phyloP scores from a whole-genome alignment of 1,140 invertebrate species.

The Hyphantria cunea region DNA sequence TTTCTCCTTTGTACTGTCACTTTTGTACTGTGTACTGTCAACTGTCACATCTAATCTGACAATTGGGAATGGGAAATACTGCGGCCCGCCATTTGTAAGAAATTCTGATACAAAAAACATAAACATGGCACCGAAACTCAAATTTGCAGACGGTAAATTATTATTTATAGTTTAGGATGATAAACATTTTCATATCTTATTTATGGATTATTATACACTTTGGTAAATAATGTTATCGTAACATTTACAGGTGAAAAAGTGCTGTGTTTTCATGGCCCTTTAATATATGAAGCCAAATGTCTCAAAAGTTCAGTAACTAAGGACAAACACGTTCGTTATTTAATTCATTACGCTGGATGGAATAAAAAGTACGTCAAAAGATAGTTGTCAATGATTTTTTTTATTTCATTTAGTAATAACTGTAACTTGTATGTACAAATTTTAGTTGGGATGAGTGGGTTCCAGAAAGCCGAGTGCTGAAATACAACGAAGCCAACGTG shows the following conservation, averaged over 20 bases:
- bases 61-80: too few species aligned
- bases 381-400: not conserved
- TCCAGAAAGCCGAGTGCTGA: conserved; percentile 94
- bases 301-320: conserved; percentile 91
- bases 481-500: conserved; percentile 95
- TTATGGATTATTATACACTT: conserved; percentile 6
- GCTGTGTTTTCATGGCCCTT: conserved; percentile 96
- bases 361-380: conserved; percentile 93
- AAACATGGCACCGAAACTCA: conserved; percentile 81
- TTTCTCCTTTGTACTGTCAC: too few species aligned
- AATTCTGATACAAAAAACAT: too few species aligned
- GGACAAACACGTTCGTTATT: conserved; percentile 94
- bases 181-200: not conserved
- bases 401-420: not conserved
- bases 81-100: too few species aligned
- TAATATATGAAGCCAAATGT: conserved; percentile 98
- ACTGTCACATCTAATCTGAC: too few species aligned
- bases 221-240: conserved; percentile 12
- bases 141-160: conserved; percentile 85
- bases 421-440: conserved; percentile 16
- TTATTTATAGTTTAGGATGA: too few species aligned
- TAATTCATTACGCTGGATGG: conserved; percentile 98
- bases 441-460: conserved; percentile 99
- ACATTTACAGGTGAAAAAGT: conserved; percentile 92
- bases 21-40: too few species aligned